Evolutionary conservation across 1,140 invertebrate genomes (phyloP), one percentile per base, ranked within the genome.

Genomic region (Solen grandis): DNA sequence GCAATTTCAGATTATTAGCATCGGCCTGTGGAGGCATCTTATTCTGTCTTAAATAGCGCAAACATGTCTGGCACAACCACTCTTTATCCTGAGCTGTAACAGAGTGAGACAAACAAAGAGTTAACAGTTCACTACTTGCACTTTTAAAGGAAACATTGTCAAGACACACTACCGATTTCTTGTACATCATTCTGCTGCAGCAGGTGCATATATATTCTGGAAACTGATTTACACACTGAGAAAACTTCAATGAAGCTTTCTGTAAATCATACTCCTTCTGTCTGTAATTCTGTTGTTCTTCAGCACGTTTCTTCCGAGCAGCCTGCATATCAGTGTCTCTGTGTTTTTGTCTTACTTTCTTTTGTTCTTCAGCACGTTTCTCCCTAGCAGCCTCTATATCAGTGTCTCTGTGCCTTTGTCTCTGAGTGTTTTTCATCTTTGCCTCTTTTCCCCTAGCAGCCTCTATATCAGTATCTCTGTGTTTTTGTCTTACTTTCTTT

Each of bases 131-230:
- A 19, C 36, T 33, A 46, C 22, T 60, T 1, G 55, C 33, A 27
- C 54, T 41, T 62, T 74, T 22, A 65, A 75, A 33, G 5, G 59
- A 19, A 41, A 14, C 38, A 41, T 60, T 62, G 25, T 63, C 22
- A 59, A 63, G 14, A 63, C 25, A 33, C 54, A 75, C 73, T 8
- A 75, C 73, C 52, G 74, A 76, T 70, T 29, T 79, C 29, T 73
- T 63, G 22, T 80, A 80, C 3, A 80, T 14, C 68, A 80, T 72
- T 65, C 77, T 50, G 33, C 68, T 65, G 35, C 77, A 80, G 50
- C 68, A 72, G 25, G 68, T 73, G 55, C 77, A 80, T 35, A 72
- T 38, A 66, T 59, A 79, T 62, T 70, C 68, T 63, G 77, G 77
- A 80, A 62, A 70, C 55, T 79, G 63, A 33, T 70, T 25, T 69